Evolutionary conservation across 2,113 vertebrate genomes (phyloP), one percentile per base, ranked within the genome.

Genomic region (Fulica atra): DNA sequence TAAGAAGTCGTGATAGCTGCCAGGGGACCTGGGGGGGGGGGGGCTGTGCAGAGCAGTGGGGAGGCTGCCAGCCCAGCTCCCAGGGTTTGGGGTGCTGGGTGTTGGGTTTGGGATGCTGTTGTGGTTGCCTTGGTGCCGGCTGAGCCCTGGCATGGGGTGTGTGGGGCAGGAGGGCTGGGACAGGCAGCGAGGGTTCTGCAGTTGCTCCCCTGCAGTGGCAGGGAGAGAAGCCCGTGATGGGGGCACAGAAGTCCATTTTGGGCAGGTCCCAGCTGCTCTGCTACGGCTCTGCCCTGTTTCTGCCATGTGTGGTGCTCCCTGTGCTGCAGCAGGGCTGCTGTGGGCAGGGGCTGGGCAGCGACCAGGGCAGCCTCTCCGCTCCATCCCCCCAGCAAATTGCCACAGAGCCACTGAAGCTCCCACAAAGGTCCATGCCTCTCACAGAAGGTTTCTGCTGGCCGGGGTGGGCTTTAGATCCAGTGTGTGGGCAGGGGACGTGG

Each of bases 1-100:
- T 86, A 42, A 96, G 69, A 74, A 86, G 83, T 83, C 10, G 1
- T 91, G 81, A 92, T 84, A 89, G 82, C 65, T 94, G 65, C 83
- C 4, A 1, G 66, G 91, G 72, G 83, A 92, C 29, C 69, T 17
- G 53, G 42, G 53, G 53, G 89, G 56, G 53, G 42, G 53, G 53
- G 89, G 56, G 31, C 56, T 38, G 48, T 26, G 74, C n/a, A 50
- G 66, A 83, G 76, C 35, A 8, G 46, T 7, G 6, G 23, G 54
- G 54, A 79, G 56, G 69, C 61, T 53, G 48, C 64, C 17, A 71
- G 65, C 31, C 25, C 69, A 14, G 19, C 53, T 68, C 42, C 31
- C 0, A 0, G 64, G 7, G 1, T 35, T 42, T 69, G 10, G 71
- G 71, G 7, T 59, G 36, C 65, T 26, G 46, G 17, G 13, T 5